Evolutionary conservation across 2,797 vertebrate species (phyloP).

Genomic region (Tolypeutes matacus): DNA sequence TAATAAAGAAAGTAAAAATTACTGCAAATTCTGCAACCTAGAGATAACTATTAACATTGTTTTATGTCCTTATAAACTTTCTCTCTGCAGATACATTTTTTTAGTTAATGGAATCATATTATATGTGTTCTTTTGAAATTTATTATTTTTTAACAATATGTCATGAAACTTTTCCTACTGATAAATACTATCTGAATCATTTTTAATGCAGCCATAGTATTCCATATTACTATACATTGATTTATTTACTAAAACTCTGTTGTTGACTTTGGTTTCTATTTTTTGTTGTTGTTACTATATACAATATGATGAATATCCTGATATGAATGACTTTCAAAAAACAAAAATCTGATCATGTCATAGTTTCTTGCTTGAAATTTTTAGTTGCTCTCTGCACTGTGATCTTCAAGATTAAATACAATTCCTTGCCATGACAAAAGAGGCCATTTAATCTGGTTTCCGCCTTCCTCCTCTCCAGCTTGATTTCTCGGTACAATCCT

Average conservation of each 20-base stretch:
- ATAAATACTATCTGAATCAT: conserved; percentile 12
- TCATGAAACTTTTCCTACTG: background rate
- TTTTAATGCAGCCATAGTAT: conserved; percentile 45
- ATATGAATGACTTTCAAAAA: conserved; percentile 35
- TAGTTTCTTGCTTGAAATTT: conserved; percentile 3
- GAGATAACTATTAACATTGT: background rate
- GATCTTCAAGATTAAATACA: conserved; percentile 38
- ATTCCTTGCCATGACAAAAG: background rate
- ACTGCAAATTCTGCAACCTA: background rate
- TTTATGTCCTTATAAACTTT: background rate
- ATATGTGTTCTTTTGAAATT: conserved; percentile 18
- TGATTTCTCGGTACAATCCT: background rate
- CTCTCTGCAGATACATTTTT: background rate
- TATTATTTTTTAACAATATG: conserved; percentile 18
- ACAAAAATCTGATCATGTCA: background rate
- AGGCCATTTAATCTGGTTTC: background rate
- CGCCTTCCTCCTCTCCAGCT: background rate
- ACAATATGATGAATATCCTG: background rate
- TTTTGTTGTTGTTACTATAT: conserved; percentile 30
- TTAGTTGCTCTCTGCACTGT: background rate
- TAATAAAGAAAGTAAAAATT: conserved; percentile 37
- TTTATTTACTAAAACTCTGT: conserved; percentile 39
- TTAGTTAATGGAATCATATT: background rate
- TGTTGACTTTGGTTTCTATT: conserved; percentile 16
- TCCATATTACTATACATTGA: background rate